Conservation (phyloP, 2,113 vertebrate species). For the Gymnobelideus leadbeateri region DNA sequence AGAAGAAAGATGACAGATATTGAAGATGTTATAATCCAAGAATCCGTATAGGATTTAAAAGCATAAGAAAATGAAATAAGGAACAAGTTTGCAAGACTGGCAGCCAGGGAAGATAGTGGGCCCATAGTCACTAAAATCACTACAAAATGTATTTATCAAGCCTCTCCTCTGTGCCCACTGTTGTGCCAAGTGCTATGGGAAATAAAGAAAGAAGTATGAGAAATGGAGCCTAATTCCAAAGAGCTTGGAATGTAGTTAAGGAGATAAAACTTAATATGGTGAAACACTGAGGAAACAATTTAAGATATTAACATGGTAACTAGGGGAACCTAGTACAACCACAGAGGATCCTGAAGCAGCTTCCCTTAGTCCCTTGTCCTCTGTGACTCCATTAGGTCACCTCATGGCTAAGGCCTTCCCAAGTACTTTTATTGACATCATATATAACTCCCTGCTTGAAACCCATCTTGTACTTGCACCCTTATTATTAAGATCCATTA, state of each 20-base stretch:
- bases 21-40: neutral
- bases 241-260: neutral
- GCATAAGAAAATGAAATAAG: conserved; percentile 1
- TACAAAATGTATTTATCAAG: conserved; percentile 4
- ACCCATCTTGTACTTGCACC: too few species aligned
- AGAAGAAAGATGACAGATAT: conserved; percentile 6
- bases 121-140: neutral
- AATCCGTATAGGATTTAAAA: conserved; percentile 4
- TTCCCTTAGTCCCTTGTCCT: too few species aligned
- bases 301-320: neutral
- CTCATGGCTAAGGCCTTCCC: too few species aligned
- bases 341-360: too few species aligned
- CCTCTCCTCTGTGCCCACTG: neutral
- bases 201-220: neutral
- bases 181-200: conserved; percentile 37
- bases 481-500: too few species aligned
- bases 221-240: neutral
- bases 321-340: neutral
- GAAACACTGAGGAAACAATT: neutral
- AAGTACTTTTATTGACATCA: too few species aligned
- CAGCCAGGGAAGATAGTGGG: conserved; percentile 12
- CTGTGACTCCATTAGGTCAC: too few species aligned
- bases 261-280: neutral
- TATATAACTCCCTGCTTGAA: too few species aligned
- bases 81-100: neutral